phyloP scores from a whole-genome alignment of 2,797 vertebrate genomes.

The Danio aesculapii region DNA sequence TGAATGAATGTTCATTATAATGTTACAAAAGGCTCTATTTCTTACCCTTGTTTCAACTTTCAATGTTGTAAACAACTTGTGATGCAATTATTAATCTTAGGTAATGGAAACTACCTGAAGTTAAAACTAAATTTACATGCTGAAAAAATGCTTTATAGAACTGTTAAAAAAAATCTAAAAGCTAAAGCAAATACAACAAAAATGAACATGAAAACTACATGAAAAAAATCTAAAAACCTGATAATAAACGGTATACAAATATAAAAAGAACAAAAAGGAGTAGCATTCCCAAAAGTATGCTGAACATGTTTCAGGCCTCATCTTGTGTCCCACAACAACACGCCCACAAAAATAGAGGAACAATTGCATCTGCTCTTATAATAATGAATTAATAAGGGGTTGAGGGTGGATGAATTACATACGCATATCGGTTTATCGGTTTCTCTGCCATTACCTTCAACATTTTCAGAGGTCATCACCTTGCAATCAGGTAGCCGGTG shows the following conservation, averaged over 20 bases:
- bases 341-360: constrained; percentile 4
- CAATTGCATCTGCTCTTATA: background rate
- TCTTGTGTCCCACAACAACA: background rate
- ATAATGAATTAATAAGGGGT: background rate
- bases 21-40: too few relatives aligned
- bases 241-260: background rate
- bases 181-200: background rate
- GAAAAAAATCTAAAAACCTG: background rate
- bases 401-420: constrained; percentile 12
- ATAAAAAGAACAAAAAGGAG: background rate
- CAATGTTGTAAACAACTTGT: too few relatives aligned
- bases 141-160: too few relatives aligned
- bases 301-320: background rate
- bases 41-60: too few relatives aligned
- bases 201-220: background rate
- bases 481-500: constrained; percentile 1
- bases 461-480: constrained; percentile 26
- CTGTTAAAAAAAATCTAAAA: too few relatives aligned
- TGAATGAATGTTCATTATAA: too few relatives aligned
- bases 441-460: constrained; percentile 20
- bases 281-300: background rate
- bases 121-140: too few relatives aligned
- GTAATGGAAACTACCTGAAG: too few relatives aligned
- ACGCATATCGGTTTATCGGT: constrained; percentile 5
- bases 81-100: too few relatives aligned